Percentiles rank a stretch among this genome's conserved stretches.
Conservation (phyloP, 2,888 invertebrate genomes). For the Eumacrocentrus americanus region DNA sequence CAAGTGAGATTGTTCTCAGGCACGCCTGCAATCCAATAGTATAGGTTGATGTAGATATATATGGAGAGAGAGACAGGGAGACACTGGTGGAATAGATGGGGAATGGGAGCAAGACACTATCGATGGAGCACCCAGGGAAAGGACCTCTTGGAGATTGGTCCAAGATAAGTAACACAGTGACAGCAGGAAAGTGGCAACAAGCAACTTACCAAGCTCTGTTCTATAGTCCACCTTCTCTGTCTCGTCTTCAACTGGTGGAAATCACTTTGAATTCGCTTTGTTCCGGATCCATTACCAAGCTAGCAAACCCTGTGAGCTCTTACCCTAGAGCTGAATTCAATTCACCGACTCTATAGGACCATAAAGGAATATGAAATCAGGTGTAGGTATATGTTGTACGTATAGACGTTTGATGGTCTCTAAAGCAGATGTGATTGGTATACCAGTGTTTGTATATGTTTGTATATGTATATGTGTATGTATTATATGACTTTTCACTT, state of each 20-base stretch:
- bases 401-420: too few species aligned
- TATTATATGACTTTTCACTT: background rate
- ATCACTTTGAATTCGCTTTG: slow-evolving; percentile 39
- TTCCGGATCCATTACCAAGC: slow-evolving; percentile 32
- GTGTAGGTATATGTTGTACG: too few species aligned
- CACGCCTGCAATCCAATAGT: too few species aligned
- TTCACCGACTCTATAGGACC: slow-evolving; percentile 22
- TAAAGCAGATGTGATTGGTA: too few species aligned
- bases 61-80: too few species aligned
- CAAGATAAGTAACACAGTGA: background rate
- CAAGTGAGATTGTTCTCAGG: background rate
- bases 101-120: background rate
- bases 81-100: too few species aligned
- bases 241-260: slow-evolving; percentile 20
- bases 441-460: background rate
- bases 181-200: slow-evolving; percentile 7
- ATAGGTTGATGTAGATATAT: too few species aligned
- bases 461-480: background rate
- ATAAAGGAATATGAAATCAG: slow-evolving; percentile 33
- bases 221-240: background rate
- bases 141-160: slow-evolving; percentile 1
- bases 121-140: background rate
- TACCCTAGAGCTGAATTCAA: slow-evolving; percentile 28
- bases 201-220: slow-evolving; percentile 12
- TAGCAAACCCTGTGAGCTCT: slow-evolving; percentile 25